Evolutionary conservation across 2,888 invertebrate genomes (phyloP).

Genomic region (Acleris literana): DNA sequence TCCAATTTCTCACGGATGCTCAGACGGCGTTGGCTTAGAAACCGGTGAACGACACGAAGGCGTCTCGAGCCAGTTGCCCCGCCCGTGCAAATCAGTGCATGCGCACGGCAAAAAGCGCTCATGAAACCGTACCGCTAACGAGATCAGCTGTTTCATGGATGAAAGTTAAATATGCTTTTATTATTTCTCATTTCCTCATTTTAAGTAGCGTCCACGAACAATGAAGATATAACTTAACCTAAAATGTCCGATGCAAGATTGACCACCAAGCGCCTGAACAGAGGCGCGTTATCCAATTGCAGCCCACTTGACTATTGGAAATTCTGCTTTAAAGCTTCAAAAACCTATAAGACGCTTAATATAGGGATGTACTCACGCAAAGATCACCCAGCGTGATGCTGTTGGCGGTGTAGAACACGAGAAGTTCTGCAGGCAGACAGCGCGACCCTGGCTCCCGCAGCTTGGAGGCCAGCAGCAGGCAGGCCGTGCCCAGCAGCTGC

Average conservation of each 20-base stretch:
- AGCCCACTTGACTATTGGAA: not conserved
- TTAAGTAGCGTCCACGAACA: not conserved
- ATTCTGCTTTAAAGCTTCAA: not conserved
- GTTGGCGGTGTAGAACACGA: constrained; percentile 97
- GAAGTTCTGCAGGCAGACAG: constrained; percentile 90
- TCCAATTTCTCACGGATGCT: constrained; percentile 70
- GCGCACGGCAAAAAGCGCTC: constrained; percentile 53
- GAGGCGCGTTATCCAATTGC: not conserved
- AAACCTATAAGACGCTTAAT: constrained; percentile 11
- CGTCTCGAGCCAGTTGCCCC: constrained; percentile 51
- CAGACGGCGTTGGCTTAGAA: constrained; percentile 62
- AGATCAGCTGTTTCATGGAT: constrained; percentile 69
- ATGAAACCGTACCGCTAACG: constrained; percentile 63
- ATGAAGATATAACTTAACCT: not conserved
- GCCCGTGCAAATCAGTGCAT: constrained; percentile 48
- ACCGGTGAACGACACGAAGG: constrained; percentile 67
- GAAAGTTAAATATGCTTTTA: constrained; percentile 62
- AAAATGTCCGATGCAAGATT: not conserved
- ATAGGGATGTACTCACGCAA: constrained; percentile 87
- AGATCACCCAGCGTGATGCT: constrained; percentile 94
- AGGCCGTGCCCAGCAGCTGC: constrained; percentile 95
- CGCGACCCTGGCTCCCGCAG: constrained; percentile 91
- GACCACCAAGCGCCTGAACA: not conserved
- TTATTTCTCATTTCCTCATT: constrained; percentile 47
- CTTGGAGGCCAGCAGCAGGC: constrained; percentile 96